Conservation (phyloP, 2,113 vertebrate genomes). For the Chionomys nivalis region DNA sequence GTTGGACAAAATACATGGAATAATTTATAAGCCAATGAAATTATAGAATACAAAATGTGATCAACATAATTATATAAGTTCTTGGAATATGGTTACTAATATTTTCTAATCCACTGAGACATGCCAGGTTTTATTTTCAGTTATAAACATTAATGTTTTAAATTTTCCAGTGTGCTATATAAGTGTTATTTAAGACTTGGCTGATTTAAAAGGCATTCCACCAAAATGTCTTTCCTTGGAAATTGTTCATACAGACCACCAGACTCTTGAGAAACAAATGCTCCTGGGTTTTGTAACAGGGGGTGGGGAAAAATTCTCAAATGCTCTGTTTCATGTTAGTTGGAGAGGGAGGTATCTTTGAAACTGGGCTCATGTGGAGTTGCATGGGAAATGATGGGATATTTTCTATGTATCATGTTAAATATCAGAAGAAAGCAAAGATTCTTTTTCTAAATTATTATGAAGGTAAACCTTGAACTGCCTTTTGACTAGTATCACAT, state of each 20-base stretch:
- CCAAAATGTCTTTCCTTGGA: constrained; percentile 47
- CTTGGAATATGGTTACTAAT: constrained; percentile 71
- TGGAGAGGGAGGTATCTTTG: too few relatives aligned
- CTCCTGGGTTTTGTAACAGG: neutral
- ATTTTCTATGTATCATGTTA: neutral
- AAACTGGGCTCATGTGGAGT: neutral
- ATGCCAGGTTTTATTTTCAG: constrained; percentile 76
- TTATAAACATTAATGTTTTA: constrained; percentile 73
- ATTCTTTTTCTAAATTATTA: neutral
- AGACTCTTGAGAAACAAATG: constrained; percentile 36
- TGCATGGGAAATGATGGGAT: neutral
- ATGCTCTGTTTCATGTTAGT: neutral
- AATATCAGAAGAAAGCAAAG: neutral
- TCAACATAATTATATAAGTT: constrained; percentile 73
- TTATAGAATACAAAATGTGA: constrained; percentile 72
- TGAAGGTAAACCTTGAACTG: neutral
- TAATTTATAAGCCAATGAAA: constrained; percentile 79
- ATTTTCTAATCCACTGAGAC: constrained; percentile 76
- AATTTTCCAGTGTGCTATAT: constrained; percentile 66
- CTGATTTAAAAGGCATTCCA: constrained; percentile 58
- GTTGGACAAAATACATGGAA: constrained; percentile 75
- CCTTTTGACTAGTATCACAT: constrained; percentile 7
- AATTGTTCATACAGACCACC: constrained; percentile 27
- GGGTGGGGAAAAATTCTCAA: neutral
- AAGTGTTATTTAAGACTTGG: constrained; percentile 70